Conservation (phyloP, 2,797 vertebrate genomes). For the Neosilurus hyrtlii region DNA sequence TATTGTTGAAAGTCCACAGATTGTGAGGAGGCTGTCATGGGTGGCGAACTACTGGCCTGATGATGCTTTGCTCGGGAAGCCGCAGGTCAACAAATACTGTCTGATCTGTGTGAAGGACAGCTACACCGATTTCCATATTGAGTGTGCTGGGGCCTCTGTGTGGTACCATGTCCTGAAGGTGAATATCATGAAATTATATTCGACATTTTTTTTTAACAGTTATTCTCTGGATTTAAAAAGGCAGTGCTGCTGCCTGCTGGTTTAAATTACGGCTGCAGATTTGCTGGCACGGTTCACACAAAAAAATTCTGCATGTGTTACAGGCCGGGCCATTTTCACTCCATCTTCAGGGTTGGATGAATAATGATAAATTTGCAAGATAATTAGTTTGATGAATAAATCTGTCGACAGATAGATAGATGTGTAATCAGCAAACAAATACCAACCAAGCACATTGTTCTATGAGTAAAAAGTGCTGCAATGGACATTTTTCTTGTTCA, state of each 20-base stretch:
- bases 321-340: not conserved
- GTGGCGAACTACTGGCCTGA: conserved; percentile 97
- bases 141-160: conserved; percentile 90
- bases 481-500: not conserved
- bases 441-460: too few relatives aligned
- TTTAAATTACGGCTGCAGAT: not conserved
- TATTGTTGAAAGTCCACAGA: conserved; percentile 93
- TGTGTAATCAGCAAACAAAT: not conserved
- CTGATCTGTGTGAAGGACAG: conserved; percentile 98
- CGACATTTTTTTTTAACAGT: not conserved
- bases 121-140: conserved; percentile 98
- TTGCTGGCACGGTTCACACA: not conserved
- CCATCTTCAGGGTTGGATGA: not conserved
- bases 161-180: conserved; percentile 98
- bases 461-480: not conserved
- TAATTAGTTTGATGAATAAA: too few relatives aligned
- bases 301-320: not conserved
- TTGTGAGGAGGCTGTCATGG: conserved; percentile 93
- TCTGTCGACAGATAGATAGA: not conserved
- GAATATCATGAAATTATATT: conserved; percentile 14
- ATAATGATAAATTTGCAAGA: too few relatives aligned
- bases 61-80: conserved; percentile 91
- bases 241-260: not conserved
- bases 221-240: not conserved
- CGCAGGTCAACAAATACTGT: conserved; percentile 97